Evolutionary conservation across 2,113 vertebrate species (phyloP).

Genomic region (Catharus minimus): DNA sequence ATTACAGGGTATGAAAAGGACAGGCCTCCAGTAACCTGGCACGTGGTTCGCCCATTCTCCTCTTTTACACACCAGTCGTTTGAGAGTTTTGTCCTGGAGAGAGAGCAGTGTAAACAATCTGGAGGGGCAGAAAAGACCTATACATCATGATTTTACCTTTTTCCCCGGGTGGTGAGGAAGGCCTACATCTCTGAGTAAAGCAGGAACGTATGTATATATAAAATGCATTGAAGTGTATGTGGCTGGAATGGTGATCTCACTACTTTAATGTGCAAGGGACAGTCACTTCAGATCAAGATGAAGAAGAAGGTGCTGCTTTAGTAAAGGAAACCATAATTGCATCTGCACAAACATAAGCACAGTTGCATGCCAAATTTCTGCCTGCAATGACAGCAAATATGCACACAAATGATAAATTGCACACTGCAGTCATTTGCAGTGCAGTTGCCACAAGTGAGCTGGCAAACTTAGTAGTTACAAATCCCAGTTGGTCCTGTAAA

Average conservation of each 20-base stretch:
- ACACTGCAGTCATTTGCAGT: not conserved
- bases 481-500: not conserved
- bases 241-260: accelerated
- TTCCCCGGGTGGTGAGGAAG: accelerated
- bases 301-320: not conserved
- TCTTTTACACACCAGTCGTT: not conserved
- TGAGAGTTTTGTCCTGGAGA: not conserved
- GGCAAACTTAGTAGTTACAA: not conserved
- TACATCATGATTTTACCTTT: not conserved
- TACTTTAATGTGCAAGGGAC: not conserved
- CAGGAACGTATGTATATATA: accelerated
- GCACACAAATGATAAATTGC: not conserved
- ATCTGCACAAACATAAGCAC: not conserved
- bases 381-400: not conserved
- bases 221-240: accelerated
- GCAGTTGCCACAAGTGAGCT: not conserved
- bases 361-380: not conserved
- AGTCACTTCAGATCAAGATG: not conserved
- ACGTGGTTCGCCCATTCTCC: not conserved
- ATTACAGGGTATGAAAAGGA: slow-evolving; percentile 32
- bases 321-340: not conserved
- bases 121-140: not conserved
- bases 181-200: not conserved
- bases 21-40: not conserved
- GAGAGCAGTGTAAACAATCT: not conserved